Evolutionary conservation across 2,113 vertebrate genomes (phyloP).

Genomic region (Prolemur simus): DNA sequence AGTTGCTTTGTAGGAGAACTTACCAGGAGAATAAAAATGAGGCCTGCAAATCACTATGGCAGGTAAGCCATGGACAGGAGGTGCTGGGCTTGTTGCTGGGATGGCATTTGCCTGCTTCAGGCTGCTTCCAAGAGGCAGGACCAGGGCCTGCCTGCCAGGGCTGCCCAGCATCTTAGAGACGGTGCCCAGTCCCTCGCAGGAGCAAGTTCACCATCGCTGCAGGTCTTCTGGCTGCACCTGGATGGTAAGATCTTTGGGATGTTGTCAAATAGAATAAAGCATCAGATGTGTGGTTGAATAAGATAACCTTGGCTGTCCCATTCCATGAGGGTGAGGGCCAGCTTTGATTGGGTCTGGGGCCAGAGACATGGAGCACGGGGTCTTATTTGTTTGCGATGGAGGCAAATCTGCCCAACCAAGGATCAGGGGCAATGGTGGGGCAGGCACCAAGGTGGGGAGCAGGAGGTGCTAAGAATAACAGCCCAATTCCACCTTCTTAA

Average conservation of each 20-base stretch:
- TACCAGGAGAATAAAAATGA: not conserved
- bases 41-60: not conserved
- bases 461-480: not conserved
- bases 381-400: not conserved
- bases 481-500: not conserved
- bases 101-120: not conserved
- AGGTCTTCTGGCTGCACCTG: not conserved
- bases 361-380: not conserved
- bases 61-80: not conserved
- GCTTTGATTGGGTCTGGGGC: not conserved
- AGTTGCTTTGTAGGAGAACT: not conserved
- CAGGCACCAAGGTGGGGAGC: not conserved
- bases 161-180: not conserved
- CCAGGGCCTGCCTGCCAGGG: not conserved
- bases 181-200: not conserved
- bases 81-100: not conserved
- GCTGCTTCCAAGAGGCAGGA: not conserved
- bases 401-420: not conserved
- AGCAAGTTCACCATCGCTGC: not conserved
- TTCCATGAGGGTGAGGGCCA: not conserved
- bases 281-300: not conserved
- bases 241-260: not conserved
- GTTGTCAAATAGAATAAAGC: not conserved
- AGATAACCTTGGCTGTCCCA: not conserved
- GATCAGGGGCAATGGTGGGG: not conserved